Evolutionary conservation across 1,140 invertebrate species (phyloP).

Genomic region (Atopsyche davidsoni): DNA sequence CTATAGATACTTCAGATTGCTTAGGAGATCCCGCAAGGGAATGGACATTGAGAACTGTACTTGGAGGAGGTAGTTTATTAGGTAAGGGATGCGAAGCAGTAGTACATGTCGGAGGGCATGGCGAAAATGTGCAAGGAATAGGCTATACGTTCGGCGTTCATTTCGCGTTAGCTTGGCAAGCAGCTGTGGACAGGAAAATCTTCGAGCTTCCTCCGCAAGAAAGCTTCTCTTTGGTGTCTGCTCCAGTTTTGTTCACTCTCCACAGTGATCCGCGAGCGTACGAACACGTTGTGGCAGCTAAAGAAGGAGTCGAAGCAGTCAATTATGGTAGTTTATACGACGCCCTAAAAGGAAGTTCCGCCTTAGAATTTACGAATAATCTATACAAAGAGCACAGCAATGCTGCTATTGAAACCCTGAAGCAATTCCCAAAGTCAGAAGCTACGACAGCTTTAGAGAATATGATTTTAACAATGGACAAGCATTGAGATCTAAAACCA

Average conservation of each 20-base stretch:
- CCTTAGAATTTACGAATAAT: slow-evolving; percentile 57
- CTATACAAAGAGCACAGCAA: slow-evolving; percentile 65
- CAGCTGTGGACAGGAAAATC: slow-evolving; percentile 53
- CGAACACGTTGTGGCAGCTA: slow-evolving; percentile 59
- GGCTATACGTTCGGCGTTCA: slow-evolving; percentile 82
- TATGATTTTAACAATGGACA: slow-evolving; percentile 50
- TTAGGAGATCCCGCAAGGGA: slow-evolving; percentile 62
- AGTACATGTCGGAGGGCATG: slow-evolving; percentile 69
- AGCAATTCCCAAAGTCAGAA: slow-evolving; percentile 56
- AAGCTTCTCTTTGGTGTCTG: slow-evolving; percentile 62
- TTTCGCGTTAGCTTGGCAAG: slow-evolving; percentile 77
- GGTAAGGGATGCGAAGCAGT: slow-evolving; percentile 79
- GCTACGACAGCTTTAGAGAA: slow-evolving; percentile 56
- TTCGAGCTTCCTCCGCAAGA: slow-evolving; percentile 42
- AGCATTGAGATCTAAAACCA: slow-evolving; percentile 6
- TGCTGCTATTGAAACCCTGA: slow-evolving; percentile 58
- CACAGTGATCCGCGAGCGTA: slow-evolving; percentile 62
- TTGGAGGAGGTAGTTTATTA: slow-evolving; percentile 68
- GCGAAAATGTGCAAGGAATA: slow-evolving; percentile 53
- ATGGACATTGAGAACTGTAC: slow-evolving; percentile 77
- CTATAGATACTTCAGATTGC: slow-evolving; percentile 46
- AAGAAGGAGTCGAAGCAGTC: slow-evolving; percentile 59
- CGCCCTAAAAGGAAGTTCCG: slow-evolving; percentile 48
- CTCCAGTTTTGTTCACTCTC: slow-evolving; percentile 72
- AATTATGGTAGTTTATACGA: slow-evolving; percentile 55